A percentile compares a stretch with the other conserved stretches of the same genome.
Conservation (phyloP, 2,888 invertebrate genomes). For the Bimastos eiseni region DNA sequence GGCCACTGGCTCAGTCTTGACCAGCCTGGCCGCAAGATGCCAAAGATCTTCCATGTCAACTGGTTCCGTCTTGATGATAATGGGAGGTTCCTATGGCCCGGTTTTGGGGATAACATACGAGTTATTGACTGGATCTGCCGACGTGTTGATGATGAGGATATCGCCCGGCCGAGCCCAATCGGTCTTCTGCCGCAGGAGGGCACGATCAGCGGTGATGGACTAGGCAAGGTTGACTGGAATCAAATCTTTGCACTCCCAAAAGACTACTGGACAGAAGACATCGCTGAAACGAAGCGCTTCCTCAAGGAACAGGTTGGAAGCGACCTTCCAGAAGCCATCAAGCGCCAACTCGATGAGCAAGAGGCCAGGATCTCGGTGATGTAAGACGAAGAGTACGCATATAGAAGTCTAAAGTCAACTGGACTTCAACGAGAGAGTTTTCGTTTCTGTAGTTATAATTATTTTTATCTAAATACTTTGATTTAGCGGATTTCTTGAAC, state of each 20-base stretch:
- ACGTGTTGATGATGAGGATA: constrained; percentile 64
- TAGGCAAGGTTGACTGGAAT: constrained; percentile 63
- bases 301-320: constrained; percentile 84
- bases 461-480: neutral
- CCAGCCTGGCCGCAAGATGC: constrained; percentile 45
- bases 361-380: constrained; percentile 38
- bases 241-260: constrained; percentile 82
- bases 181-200: constrained; percentile 45
- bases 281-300: constrained; percentile 78
- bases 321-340: constrained; percentile 78
- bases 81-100: constrained; percentile 49
- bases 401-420: neutral
- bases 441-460: neutral
- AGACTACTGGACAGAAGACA: constrained; percentile 85
- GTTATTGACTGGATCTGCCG: constrained; percentile 50
- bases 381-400: neutral
- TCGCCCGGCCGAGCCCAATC: constrained; percentile 64
- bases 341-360: constrained; percentile 68
- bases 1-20: constrained; percentile 49
- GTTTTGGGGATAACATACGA: constrained; percentile 51
- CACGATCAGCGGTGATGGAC: constrained; percentile 38
- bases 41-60: constrained; percentile 52
- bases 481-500: neutral
- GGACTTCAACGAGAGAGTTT: neutral
- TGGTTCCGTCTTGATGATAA: constrained; percentile 50